Base-by-base conservation (phyloP, 92 coral and sea anemone species). In the Anthopleura xanthogrammica region DNA sequence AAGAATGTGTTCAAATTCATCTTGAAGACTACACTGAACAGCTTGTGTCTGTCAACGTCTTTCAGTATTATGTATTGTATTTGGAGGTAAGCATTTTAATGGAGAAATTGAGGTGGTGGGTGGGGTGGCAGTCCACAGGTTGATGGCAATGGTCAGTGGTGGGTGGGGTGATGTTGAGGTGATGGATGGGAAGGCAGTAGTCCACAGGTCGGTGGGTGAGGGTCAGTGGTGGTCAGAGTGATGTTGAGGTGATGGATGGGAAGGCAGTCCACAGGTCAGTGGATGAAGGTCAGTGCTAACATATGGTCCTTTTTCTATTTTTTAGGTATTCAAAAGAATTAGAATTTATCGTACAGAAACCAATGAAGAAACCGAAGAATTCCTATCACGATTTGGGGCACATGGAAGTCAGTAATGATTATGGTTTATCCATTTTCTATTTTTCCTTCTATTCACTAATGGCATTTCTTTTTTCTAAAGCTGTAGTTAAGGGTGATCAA, bases 11-110 rank as follows among this genome's bases (percentile, higher is more conserved):
- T 52, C 86, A 81, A 65, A 82, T 74, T 57, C 91, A 90, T 60
- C 90, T 90, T 16, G 88, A 90, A 29, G 85, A 89, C 72, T 70
- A 70, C 65, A 90, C 93, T 14, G 88, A 90, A 78, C 93, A 90
- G 74, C 87, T 90, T 39, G 72, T 90, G 68, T 81, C 86, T 4
- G 43, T 83, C 56, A 89, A 90, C 72, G 93, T 90, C 22, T 78
- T 85, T 75, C 93, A 90, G 89, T 90, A 88, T 83, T 90, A 84
- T 78, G 85, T 83, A 65, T 85, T 87, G 9, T 84, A 86, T 81
- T 78, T 90, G 52, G 88, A 90, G 91, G 93, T 87, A 64, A 48
- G 86, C 29, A 57, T 1, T 24, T 42, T 4, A 11, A n/a, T 41
- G 23, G 80, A 0, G 54, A 2, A 58, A 52, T 16, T 29, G 36